Conservation (phyloP, 2,797 vertebrate genomes). For the Trematomus bernacchii region DNA sequence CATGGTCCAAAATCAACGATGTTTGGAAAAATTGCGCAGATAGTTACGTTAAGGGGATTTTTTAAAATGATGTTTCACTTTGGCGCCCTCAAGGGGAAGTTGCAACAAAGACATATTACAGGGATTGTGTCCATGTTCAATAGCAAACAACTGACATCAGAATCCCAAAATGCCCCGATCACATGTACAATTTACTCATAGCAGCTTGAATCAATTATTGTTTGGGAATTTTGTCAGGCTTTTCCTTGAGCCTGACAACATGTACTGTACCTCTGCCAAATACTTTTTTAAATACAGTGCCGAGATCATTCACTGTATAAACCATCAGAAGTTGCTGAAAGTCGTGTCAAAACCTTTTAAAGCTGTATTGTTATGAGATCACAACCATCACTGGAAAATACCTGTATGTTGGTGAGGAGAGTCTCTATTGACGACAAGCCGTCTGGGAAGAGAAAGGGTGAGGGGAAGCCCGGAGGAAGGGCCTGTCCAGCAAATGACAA, state of each 20-base stretch:
- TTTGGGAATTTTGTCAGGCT: not conserved
- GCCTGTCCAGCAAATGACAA: constrained; percentile 95
- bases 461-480: constrained; percentile 96
- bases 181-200: not conserved
- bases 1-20: not conserved
- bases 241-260: not conserved
- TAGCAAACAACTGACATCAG: not conserved
- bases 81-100: not conserved
- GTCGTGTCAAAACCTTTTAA: not conserved
- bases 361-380: not conserved
- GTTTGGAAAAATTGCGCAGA: not conserved
- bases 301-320: not conserved
- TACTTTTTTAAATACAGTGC: not conserved
- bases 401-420: constrained; percentile 94
- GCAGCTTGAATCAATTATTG: not conserved
- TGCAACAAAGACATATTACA: not conserved
- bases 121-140: not conserved
- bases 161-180: not conserved
- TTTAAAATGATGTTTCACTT: not conserved
- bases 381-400: constrained; percentile 26
- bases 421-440: constrained; percentile 99
- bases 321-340: not conserved
- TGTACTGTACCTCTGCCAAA: not conserved
- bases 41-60: not conserved
- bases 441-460: constrained; percentile 98